phyloP scores from a whole-genome alignment of 2,888 invertebrate species.

The Mactromeris polynyma region DNA sequence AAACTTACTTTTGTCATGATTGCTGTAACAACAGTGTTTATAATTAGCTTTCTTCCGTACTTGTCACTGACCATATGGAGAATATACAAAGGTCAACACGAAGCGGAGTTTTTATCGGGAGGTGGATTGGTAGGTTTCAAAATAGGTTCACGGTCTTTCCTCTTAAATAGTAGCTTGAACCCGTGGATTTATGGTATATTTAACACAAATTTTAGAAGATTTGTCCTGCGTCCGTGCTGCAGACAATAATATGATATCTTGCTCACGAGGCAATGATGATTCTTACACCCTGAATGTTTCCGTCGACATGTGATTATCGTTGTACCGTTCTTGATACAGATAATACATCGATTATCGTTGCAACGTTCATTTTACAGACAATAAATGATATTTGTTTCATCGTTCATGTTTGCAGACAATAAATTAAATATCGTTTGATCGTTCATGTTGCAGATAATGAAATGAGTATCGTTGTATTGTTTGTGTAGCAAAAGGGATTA shows the following conservation, averaged over 20 bases:
- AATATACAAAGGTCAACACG: slow-evolving; percentile 52
- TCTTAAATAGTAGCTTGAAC: slow-evolving; percentile 58
- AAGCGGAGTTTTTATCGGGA: slow-evolving; percentile 59
- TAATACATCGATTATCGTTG: too few relatives aligned
- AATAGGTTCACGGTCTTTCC: slow-evolving; percentile 61
- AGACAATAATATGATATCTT: background rate
- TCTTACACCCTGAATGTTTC: too few relatives aligned
- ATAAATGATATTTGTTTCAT: too few relatives aligned
- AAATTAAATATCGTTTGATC: too few relatives aligned
- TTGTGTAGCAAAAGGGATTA: too few relatives aligned
- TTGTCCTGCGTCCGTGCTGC: slow-evolving; percentile 24
- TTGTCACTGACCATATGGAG: slow-evolving; percentile 58
- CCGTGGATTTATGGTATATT: slow-evolving; percentile 66
- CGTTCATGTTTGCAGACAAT: too few relatives aligned
- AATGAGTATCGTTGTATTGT: too few relatives aligned
- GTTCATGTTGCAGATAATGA: too few relatives aligned
- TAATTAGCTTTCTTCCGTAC: slow-evolving; percentile 69
- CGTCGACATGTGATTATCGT: too few relatives aligned
- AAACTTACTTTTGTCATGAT: slow-evolving; percentile 63
- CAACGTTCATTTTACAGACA: too few relatives aligned
- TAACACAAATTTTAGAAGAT: slow-evolving; percentile 58
- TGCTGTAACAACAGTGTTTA: slow-evolving; percentile 60
- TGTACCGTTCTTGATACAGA: too few relatives aligned
- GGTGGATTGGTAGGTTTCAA: slow-evolving; percentile 59
- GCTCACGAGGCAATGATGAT: too few relatives aligned